Percentiles rank a stretch among this genome's conserved stretches.
phyloP scores from a whole-genome alignment of 2,113 vertebrate species.

The Macquaria australasica region DNA sequence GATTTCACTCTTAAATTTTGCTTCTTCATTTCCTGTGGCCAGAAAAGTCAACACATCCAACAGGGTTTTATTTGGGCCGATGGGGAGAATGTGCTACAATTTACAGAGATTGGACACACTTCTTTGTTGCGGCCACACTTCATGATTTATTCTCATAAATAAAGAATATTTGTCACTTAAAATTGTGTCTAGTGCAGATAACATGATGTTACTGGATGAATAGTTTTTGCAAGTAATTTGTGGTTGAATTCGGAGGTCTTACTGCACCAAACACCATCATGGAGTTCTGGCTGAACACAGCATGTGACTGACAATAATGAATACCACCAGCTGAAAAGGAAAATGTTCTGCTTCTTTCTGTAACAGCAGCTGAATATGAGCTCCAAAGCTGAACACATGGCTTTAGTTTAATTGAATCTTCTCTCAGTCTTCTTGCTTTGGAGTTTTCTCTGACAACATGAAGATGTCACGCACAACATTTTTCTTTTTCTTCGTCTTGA shows the following conservation, averaged over 20 bases:
- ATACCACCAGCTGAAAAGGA: not conserved
- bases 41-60: conserved; percentile 5
- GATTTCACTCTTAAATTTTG: conserved; percentile 31
- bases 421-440: not conserved
- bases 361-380: conserved; percentile 1
- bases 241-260: not conserved
- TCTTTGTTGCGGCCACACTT: not conserved
- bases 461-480: conserved; percentile 4
- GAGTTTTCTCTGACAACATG: not conserved
- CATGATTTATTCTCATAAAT: not conserved
- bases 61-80: conserved; percentile 6
- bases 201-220: not conserved
- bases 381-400: conserved; percentile 14
- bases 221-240: not conserved
- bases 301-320: conserved; percentile 14
- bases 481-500: not conserved
- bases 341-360: not conserved
- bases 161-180: not conserved
- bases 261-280: not conserved
- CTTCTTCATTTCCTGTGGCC: conserved; percentile 39
- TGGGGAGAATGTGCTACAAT: not conserved
- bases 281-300: conserved; percentile 7
- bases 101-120: not conserved
- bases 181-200: not conserved
- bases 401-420: not conserved